phyloP scores from a whole-genome alignment of 2,797 vertebrate genomes.

The Limnodromus scolopaceus region DNA sequence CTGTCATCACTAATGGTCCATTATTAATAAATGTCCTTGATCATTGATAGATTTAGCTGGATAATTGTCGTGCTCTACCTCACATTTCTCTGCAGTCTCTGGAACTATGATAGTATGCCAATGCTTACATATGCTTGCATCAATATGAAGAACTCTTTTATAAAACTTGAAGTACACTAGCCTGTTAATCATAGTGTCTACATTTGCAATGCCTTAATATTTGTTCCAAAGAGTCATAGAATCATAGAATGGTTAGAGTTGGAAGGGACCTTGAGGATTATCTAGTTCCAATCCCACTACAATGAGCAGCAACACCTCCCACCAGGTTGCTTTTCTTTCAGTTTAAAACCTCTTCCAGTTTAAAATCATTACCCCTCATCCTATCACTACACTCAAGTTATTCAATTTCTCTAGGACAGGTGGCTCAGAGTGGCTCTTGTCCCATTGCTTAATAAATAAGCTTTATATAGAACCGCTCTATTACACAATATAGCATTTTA shows the following conservation, averaged over 20 bases:
- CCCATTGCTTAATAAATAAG: not conserved
- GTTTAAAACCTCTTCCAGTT: not conserved
- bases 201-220: not conserved
- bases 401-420: not conserved
- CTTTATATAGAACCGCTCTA: not conserved
- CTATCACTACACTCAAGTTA: not conserved
- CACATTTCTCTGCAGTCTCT: not conserved
- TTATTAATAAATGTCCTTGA: not conserved
- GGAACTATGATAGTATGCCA: not conserved
- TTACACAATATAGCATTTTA: not conserved
- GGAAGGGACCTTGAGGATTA: not conserved
- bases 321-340: not conserved
- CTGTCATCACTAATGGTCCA: slow-evolving; percentile 1
- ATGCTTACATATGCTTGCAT: not conserved
- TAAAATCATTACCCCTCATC: not conserved
- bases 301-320: not conserved
- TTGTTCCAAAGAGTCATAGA: not conserved
- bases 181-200: not conserved
- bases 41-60: not conserved
- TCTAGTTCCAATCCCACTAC: not conserved
- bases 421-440: not conserved
- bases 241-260: not conserved
- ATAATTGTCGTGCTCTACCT: not conserved
- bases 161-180: not conserved
- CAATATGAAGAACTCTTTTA: not conserved